phyloP scores from a whole-genome alignment of 2,113 vertebrate genomes.

The Australoheros scitulus region DNA sequence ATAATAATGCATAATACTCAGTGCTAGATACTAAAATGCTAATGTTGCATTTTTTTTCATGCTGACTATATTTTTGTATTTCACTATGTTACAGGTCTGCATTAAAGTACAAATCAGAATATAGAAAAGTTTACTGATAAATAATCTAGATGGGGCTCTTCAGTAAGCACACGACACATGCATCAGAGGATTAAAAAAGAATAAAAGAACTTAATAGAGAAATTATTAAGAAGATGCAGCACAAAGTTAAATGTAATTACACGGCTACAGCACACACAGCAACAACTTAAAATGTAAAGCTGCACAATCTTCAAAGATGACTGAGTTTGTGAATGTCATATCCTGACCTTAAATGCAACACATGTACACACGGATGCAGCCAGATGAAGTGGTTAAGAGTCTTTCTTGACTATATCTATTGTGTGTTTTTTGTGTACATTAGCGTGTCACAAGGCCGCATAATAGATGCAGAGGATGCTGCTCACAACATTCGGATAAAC shows the following conservation, averaged over 20 bases:
- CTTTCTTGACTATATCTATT: neutral
- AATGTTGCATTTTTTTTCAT: neutral
- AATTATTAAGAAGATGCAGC: neutral
- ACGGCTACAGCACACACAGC: neutral
- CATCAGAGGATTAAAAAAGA: neutral
- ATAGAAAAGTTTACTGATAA: neutral
- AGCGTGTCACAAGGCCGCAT: neutral
- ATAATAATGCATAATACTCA: neutral
- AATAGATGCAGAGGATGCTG: constrained; percentile 12
- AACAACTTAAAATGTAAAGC: neutral
- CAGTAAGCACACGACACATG: neutral
- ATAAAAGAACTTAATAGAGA: neutral
- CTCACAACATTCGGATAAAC: neutral
- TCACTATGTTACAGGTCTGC: neutral
- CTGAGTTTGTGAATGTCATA: rapidly evolving
- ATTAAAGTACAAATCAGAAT: neutral
- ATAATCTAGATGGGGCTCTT: neutral
- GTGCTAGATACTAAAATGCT: neutral
- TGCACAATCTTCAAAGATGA: neutral
- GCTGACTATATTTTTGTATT: neutral
- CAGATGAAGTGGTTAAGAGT: neutral
- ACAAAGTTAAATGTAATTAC: neutral
- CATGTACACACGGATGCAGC: neutral
- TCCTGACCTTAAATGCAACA: neutral
- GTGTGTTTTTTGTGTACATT: neutral